These are phyloP conservation scores for Idaea aversata DNA, from an alignment of 2,888 invertebrate genomes.

Conservation along the genomic window DNA sequence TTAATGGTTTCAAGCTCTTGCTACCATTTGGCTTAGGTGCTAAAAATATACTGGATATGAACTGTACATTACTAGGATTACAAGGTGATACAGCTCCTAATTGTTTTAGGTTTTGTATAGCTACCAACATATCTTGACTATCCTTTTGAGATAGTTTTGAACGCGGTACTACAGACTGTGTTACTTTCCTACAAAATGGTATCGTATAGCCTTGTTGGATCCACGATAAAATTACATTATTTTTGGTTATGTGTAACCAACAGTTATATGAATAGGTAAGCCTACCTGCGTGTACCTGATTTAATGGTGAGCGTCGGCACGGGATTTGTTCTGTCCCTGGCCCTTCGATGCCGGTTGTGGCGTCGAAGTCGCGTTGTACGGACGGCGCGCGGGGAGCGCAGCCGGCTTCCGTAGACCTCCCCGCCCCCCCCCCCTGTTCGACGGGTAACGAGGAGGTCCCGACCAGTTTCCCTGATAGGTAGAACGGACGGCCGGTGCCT, in stretches of 20 bases:
- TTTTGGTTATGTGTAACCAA: slow-evolving; percentile 23
- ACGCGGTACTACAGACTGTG: slow-evolving; percentile 6
- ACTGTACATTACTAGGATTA: slow-evolving; percentile 14
- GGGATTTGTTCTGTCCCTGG: neutral
- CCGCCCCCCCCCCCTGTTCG: neutral
- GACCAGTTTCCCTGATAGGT: slow-evolving; percentile 2
- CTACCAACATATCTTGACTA: slow-evolving; percentile 13
- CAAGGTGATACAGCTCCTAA: slow-evolving; percentile 25
- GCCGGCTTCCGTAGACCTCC: neutral
- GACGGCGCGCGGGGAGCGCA: neutral
- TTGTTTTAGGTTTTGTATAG: slow-evolving; percentile 23
- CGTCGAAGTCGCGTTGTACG: neutral
- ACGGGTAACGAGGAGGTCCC: neutral
- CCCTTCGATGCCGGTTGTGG: neutral
- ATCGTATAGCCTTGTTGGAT: slow-evolving; percentile 15
- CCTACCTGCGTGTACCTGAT: slow-evolving; percentile 1
- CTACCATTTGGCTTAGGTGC: slow-evolving; percentile 12
- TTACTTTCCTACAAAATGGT: slow-evolving; percentile 8
- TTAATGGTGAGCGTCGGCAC: neutral
- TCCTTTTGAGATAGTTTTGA: slow-evolving; percentile 8
- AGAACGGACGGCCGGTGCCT: neutral
- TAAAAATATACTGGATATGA: slow-evolving; percentile 18
- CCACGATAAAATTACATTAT: slow-evolving; percentile 18
- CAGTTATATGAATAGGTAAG: slow-evolving; percentile 19
- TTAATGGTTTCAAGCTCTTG: slow-evolving; percentile 21